Base-by-base conservation (phyloP, 2,888 invertebrate genomes). In the Lumbricus terrestris region DNA sequence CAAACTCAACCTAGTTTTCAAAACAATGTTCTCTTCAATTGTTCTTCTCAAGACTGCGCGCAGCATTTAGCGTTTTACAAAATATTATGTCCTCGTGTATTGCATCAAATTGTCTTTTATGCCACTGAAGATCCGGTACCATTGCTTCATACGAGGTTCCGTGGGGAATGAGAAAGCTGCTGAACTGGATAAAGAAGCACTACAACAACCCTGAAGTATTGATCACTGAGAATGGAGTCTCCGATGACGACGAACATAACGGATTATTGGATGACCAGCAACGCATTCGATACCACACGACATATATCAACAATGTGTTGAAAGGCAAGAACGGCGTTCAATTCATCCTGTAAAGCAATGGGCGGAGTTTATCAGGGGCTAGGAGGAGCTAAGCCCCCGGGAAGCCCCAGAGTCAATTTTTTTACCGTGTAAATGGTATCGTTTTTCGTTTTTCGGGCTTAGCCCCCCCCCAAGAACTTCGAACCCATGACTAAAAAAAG, bases 221-320 rank as follows among this genome's bases (percentile, higher is more conserved):
- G 16, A 90, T 93, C 35, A 92, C 92, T 0, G 92, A 92, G 90
- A 92, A 92, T 88, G 92, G 92, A 11, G 89, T 92, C 90, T 89
- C 92, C 90, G 94, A 94, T 90, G 37, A 40, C 13, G 40, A 29
- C 3, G 88, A 88, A 18, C 42, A 88, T 40, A 94, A 91, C 40
- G 90, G 83, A 88, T 93, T 92, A 0, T 93, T 93, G 11, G 82
- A 92, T n/a, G 95, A 95, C 89, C 90, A 92, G 40, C 92, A 93
- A 83, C 92, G 95, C 40, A 92, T 94, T 38, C 91, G 93, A 89
- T 94, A 91, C 92, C 93, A 93, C 90, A 92, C 92, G n/a, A 90
- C 91, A 11, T 94, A 94, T 92, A 93, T 94, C 85, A 94, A 93
- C 90, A 93, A 94, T 89, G 93, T 94, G 34, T 92, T 94, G 4